Base-by-base conservation (phyloP, 2,888 invertebrate genomes). In the Metacarcinus magister region DNA sequence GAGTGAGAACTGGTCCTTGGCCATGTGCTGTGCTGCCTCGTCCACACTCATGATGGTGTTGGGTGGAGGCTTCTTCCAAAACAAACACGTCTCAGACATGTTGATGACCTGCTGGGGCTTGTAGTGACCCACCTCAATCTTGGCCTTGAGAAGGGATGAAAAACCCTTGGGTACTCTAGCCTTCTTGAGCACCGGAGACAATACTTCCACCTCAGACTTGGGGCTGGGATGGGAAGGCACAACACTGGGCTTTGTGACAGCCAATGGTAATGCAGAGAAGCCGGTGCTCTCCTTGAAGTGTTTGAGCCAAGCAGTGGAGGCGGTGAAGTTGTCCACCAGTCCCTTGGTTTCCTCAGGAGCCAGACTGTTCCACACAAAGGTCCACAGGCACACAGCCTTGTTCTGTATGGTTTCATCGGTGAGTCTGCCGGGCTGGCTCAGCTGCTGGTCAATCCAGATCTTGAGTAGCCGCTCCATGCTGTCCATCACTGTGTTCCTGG, bases 1-100 rank as follows among this genome's bases (percentile, higher is more conserved):
- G 23, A 93, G 93, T n/a, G 60, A 67, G n/a, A 67, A 28, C n/a
- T 5, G 39, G 54, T 92, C 67, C 67, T n/a, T 67, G n/a, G 39
- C 10, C 8, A 7, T 43, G 67, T 67, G 67, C 5, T 1, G n/a
- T 8, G 2, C 16, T n/a, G 39, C 3, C 39, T 67, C 43, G 1
- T 93, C 67, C 19, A 28, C 8, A n/a, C 48, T 43, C 10, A 93
- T 39, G 32, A 67, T 23, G 32, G 93, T 39, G 19, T n/a, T 54
- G 54, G 23, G 16, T 4, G 48, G 32, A 3, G 44, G n/a, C 28
- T 32, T 48, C 32, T 54, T 92, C 92, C 92, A 92, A 39, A 10
- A 92, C 54, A 92, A 16, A 7, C 54, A 10, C 23, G 32, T 92
- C 54, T 92, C 92, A 32, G n/a, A 28, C 60, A 92, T 0, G 28